Conservation (phyloP, 2,888 invertebrate genomes). For the Callinectes sapidus region DNA sequence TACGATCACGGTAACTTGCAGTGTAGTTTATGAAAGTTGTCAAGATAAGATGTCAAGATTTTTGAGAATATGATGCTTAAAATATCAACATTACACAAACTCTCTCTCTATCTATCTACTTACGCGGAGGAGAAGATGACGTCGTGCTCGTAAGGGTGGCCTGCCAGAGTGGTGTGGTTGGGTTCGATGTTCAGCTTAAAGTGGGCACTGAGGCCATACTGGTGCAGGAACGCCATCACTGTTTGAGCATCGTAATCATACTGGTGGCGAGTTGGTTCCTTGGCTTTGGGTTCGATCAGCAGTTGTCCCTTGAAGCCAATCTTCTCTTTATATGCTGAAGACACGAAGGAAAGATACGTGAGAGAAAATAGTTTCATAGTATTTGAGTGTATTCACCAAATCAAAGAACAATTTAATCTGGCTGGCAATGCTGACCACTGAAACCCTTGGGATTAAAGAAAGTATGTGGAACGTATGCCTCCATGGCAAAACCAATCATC, state of each 20-base stretch:
- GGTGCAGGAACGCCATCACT: slow-evolving; percentile 81
- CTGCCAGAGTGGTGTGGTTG: slow-evolving; percentile 79
- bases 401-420: background rate
- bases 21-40: no score
- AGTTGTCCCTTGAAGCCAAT: slow-evolving; percentile 81
- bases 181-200: slow-evolving; percentile 82
- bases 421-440: no score
- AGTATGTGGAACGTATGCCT: background rate
- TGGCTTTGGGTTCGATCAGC: slow-evolving; percentile 79
- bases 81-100: no score
- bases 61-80: no score
- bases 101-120: slow-evolving; percentile 75
- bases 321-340: slow-evolving; percentile 81
- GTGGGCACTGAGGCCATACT: slow-evolving; percentile 80
- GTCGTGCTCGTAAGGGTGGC: slow-evolving; percentile 78
- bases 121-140: slow-evolving; percentile 81
- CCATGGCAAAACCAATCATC: no score
- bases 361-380: background rate
- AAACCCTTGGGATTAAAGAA: background rate
- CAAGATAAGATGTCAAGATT: no score
- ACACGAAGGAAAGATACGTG: slow-evolving; percentile 34
- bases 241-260: slow-evolving; percentile 83
- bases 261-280: slow-evolving; percentile 79
- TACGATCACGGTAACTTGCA: no score
- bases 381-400: background rate